Evolutionary conservation across 2,888 invertebrate genomes (phyloP).

Genomic region (Drosophila subsilvestris): DNA sequence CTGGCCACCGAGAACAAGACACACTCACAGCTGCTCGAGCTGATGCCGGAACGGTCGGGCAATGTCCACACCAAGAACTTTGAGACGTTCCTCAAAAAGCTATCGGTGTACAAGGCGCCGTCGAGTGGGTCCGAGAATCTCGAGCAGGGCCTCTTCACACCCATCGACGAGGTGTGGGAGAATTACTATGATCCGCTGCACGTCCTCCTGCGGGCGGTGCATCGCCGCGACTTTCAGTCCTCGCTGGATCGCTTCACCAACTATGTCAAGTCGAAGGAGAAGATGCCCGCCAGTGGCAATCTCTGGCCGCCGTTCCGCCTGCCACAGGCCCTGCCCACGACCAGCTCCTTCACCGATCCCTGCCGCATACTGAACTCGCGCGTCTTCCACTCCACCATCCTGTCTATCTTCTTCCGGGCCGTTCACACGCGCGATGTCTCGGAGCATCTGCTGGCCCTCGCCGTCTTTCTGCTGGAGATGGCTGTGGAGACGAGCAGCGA

Average conservation of each 20-base stretch:
- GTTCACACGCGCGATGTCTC: slow-evolving; percentile 90
- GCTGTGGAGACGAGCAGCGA: slow-evolving; percentile 86
- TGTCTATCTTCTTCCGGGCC: slow-evolving; percentile 93
- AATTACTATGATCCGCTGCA: slow-evolving; percentile 97
- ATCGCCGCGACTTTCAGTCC: slow-evolving; percentile 95
- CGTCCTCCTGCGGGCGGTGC: slow-evolving; percentile 94
- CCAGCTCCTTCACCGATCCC: slow-evolving; percentile 89
- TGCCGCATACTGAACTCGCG: slow-evolving; percentile 83
- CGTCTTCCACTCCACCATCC: slow-evolving; percentile 85
- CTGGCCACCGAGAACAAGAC: slow-evolving; percentile 97
- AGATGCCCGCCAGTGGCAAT: slow-evolving; percentile 86
- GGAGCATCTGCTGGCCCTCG: slow-evolving; percentile 94
- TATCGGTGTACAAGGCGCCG: slow-evolving; percentile 94
- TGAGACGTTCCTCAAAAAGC: slow-evolving; percentile 92
- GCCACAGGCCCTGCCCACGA: slow-evolving; percentile 86
- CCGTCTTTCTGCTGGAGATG: slow-evolving; percentile 94
- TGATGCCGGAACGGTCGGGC: slow-evolving; percentile 98
- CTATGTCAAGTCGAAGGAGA: slow-evolving; percentile 87
- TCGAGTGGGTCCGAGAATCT: slow-evolving; percentile 89
- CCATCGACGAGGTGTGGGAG: slow-evolving; percentile 95
- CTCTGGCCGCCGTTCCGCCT: slow-evolving; percentile 93
- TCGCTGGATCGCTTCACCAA: slow-evolving; percentile 96
- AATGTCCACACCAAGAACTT: slow-evolving; percentile 95
- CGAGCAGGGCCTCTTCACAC: slow-evolving; percentile 95
- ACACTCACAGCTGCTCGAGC: slow-evolving; percentile 96